A percentile compares a stretch with the other conserved stretches of the same genome.
phyloP scores from a whole-genome alignment of 2,888 invertebrate genomes.

The Actias luna region DNA sequence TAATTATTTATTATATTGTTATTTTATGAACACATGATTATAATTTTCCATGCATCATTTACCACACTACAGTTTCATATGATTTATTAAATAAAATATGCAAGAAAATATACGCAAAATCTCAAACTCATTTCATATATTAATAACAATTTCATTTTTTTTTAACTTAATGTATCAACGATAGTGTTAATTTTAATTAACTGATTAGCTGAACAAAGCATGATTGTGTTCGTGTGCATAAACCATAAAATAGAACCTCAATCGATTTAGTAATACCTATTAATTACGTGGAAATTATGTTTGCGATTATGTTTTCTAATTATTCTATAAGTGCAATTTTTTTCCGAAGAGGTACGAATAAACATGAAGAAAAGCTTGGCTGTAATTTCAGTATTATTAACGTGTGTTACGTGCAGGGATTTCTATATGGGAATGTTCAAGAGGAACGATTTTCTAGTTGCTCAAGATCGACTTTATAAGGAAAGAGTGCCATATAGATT shows the following conservation, averaged over 20 bases:
- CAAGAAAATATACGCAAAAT: too few relatives aligned
- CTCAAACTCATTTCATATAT: too few relatives aligned
- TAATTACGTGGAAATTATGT: background rate
- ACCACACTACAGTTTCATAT: too few relatives aligned
- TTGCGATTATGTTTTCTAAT: background rate
- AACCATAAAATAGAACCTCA: background rate
- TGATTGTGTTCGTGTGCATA: background rate
- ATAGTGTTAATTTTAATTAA: background rate
- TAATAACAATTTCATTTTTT: too few relatives aligned
- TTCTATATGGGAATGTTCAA: slow-evolving; percentile 65
- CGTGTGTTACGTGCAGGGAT: slow-evolving; percentile 44
- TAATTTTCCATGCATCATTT: too few relatives aligned
- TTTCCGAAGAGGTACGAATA: slow-evolving; percentile 9
- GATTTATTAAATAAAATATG: too few relatives aligned
- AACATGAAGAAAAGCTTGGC: slow-evolving; percentile 19
- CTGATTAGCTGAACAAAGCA: background rate
- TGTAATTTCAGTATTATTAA: slow-evolving; percentile 25
- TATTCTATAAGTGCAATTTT: background rate
- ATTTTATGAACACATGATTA: too few relatives aligned
- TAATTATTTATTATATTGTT: too few relatives aligned
- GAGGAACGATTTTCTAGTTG: slow-evolving; percentile 57
- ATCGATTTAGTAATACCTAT: background rate
- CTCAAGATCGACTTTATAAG: slow-evolving; percentile 57
- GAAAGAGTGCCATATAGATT: slow-evolving; percentile 38
- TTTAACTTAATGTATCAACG: background rate